Conservation (phyloP, 30 jellyfish, hydroid and myxozoan genomes). For the Pseudorhiza aurosa region DNA sequence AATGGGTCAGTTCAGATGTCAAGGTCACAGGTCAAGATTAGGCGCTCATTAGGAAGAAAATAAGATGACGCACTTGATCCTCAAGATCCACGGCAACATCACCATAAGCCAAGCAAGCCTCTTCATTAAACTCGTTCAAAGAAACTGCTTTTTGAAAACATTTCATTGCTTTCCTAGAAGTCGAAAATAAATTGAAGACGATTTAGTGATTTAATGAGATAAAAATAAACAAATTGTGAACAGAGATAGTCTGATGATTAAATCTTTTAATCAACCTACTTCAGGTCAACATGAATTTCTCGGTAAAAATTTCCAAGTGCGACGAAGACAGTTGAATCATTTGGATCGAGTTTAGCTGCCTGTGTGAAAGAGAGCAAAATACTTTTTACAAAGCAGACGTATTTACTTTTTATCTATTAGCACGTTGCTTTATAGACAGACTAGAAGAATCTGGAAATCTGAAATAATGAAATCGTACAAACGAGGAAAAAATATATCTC, state of each 20-base stretch:
- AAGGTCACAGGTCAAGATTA: background rate
- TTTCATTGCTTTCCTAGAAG: conserved; percentile 81
- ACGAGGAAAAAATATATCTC: no score
- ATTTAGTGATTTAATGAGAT: background rate
- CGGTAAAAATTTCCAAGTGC: conserved; percentile 82
- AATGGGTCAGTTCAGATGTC: background rate
- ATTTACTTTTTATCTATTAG: no score
- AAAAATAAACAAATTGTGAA: no score
- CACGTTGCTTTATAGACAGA: no score
- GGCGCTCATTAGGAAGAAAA: background rate
- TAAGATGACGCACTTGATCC: conserved; percentile 60
- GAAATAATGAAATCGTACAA: no score
- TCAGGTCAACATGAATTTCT: conserved; percentile 42
- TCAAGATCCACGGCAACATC: conserved; percentile 76
- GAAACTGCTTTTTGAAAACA: conserved; percentile 85
- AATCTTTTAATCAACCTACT: conserved; percentile 62
- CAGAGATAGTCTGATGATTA: no score
- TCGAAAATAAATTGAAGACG: background rate
- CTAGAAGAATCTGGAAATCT: no score
- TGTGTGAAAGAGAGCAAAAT: background rate
- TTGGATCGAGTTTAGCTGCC: conserved; percentile 90
- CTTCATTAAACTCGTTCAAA: conserved; percentile 58
- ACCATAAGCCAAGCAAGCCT: conserved; percentile 74
- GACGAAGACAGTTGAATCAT: conserved; percentile 55
- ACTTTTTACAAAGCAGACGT: no score